Conservation (phyloP, 2,888 invertebrate species). For the Cerastoderma edule region DNA sequence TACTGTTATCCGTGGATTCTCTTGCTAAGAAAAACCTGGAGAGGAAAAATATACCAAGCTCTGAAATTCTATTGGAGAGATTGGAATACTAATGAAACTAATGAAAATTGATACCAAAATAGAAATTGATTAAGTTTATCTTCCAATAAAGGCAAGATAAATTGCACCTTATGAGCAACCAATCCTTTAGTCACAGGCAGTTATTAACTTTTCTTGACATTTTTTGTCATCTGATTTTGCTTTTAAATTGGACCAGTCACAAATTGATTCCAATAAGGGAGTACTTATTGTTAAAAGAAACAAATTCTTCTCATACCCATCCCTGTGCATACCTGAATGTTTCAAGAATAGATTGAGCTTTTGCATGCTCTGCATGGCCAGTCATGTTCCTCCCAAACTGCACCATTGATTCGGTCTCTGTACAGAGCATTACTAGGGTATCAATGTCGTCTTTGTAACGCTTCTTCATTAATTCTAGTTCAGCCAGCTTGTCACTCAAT, state of each 20-base stretch:
- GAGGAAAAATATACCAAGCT: slow-evolving; percentile 8
- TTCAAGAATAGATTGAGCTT: slow-evolving; percentile 28
- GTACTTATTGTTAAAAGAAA: too few relatives aligned
- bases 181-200: background rate
- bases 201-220: background rate
- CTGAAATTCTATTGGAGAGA: too few relatives aligned
- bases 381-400: slow-evolving; percentile 32
- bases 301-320: too few relatives aligned
- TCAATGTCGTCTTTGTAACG: slow-evolving; percentile 36
- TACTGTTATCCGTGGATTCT: background rate
- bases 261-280: too few relatives aligned
- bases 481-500: slow-evolving; percentile 27
- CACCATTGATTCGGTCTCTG: slow-evolving; percentile 41
- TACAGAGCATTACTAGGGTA: slow-evolving; percentile 33
- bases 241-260: too few relatives aligned
- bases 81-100: too few relatives aligned
- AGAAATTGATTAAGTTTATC: too few relatives aligned
- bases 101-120: too few relatives aligned
- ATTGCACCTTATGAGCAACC: slow-evolving; percentile 9
- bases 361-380: slow-evolving; percentile 4
- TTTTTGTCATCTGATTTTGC: too few relatives aligned
- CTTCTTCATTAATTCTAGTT: slow-evolving; percentile 30
- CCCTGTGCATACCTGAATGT: slow-evolving; percentile 48
- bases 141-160: too few relatives aligned
- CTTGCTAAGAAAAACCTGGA: background rate